These are phyloP conservation scores for Stigmatopora argus DNA, from an alignment of 2,113 vertebrate genomes.

Conservation along the genomic window DNA sequence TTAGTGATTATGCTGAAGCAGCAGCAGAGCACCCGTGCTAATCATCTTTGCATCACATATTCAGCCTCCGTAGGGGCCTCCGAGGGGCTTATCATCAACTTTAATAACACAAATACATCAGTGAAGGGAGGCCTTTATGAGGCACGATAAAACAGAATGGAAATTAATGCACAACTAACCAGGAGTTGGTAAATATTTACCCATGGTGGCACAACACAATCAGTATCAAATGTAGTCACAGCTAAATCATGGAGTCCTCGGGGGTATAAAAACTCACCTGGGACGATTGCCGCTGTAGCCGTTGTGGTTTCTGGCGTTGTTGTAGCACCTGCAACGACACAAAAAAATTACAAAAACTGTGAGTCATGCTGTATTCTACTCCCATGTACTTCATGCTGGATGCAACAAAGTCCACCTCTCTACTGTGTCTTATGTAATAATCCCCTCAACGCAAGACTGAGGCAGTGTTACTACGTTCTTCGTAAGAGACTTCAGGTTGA, in stretches of 20 bases:
- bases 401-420: neutral
- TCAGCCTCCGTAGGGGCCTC: constrained; percentile 44
- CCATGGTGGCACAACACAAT: neutral
- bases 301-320: constrained; percentile 49
- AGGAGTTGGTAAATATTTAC: constrained; percentile 9
- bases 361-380: neutral
- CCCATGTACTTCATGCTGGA: constrained; percentile 12
- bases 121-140: constrained; percentile 20
- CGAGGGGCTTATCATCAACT: constrained; percentile 48
- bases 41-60: constrained; percentile 50
- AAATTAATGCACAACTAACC: constrained; percentile 21
- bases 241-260: neutral
- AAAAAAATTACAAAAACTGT: constrained; percentile 7
- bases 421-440: constrained; percentile 6
- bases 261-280: constrained; percentile 39
- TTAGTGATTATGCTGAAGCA: constrained; percentile 69
- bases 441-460: constrained; percentile 21
- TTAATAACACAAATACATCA: constrained; percentile 54
- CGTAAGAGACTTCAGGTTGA: constrained; percentile 59
- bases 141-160: constrained; percentile 19
- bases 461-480: constrained; percentile 45
- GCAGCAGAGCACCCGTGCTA: constrained; percentile 57
- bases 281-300: constrained; percentile 44
- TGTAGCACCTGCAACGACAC: constrained; percentile 46
- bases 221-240: neutral